A percentile compares a stretch with the other conserved stretches of the same genome.
These are phyloP conservation scores for Brassicogethes aeneus DNA, from an alignment of 2,888 invertebrate species.

Conservation along the genomic window DNA sequence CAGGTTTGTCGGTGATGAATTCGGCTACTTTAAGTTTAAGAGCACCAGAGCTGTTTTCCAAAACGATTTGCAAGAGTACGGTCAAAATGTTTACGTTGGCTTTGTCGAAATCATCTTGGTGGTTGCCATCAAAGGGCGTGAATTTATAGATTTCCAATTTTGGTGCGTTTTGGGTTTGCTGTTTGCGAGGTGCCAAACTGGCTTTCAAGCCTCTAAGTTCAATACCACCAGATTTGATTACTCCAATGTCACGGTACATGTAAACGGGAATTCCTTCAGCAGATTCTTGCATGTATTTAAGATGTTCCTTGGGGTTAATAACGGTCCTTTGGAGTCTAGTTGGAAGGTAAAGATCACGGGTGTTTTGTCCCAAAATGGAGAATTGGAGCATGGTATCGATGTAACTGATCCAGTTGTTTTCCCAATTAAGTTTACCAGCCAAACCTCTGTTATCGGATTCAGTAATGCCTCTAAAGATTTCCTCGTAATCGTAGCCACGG, in stretches of 20 bases:
- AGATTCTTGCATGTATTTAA: constrained; percentile 32
- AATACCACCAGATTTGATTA: constrained; percentile 73
- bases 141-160: constrained; percentile 78
- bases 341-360: constrained; percentile 78
- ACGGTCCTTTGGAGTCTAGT: constrained; percentile 75
- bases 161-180: constrained; percentile 67
- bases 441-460: constrained; percentile 62
- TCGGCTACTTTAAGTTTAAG: constrained; percentile 68
- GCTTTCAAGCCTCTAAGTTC: constrained; percentile 87
- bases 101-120: constrained; percentile 52
- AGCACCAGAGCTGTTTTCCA: constrained; percentile 65
- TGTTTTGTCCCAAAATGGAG: constrained; percentile 67
- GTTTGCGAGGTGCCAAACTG: constrained; percentile 78
- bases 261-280: constrained; percentile 57
- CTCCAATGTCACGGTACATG: constrained; percentile 61
- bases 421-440: constrained; percentile 72
- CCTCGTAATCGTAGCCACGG: constrained; percentile 80
- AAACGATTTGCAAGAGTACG: constrained; percentile 59
- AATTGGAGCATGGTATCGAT: constrained; percentile 96
- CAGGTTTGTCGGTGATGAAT: constrained; percentile 51
- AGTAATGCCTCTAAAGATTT: constrained; percentile 73
- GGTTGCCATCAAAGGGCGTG: constrained; percentile 63
- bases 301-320: constrained; percentile 71
- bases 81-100: constrained; percentile 57
- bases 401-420: constrained; percentile 88